A percentile compares a stretch with the other conserved stretches of the same genome.
These are phyloP conservation scores for Pelodiscus sinensis DNA, from an alignment of 2,113 vertebrate species.

Conservation along the genomic window DNA sequence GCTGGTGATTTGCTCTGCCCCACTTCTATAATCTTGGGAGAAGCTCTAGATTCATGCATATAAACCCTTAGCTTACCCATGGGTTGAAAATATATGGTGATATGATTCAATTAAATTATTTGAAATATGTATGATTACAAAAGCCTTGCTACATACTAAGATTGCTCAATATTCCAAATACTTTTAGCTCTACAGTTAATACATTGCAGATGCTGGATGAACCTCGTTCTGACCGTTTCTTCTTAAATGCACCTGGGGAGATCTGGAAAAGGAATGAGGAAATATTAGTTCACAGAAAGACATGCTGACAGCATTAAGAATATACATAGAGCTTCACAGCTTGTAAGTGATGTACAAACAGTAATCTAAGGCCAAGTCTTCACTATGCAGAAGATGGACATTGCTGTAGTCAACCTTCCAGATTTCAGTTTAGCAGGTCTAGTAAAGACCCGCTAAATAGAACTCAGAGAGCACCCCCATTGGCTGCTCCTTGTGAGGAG, in stretches of 20 bases:
- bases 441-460: too few species aligned
- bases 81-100: neutral
- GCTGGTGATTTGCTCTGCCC: neutral
- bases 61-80: neutral
- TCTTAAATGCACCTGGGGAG: conserved; percentile 6
- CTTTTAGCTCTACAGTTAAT: neutral
- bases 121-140: neutral
- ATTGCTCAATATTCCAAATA: neutral
- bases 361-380: neutral
- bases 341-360: conserved; percentile 1
- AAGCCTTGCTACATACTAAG: neutral
- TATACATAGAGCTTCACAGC: neutral
- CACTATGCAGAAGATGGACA: too few species aligned
- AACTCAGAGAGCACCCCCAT: too few species aligned
- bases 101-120: neutral
- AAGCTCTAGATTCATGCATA: neutral
- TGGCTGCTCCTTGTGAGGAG: too few species aligned
- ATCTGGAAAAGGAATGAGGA: conserved; percentile 44
- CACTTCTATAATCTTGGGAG: neutral
- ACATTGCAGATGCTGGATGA: neutral
- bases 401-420: too few species aligned
- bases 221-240: neutral
- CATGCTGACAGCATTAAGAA: neutral
- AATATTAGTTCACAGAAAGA: neutral
- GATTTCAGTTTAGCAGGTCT: too few species aligned